Base-by-base conservation (phyloP, 2,797 vertebrate genomes). In the Gobionotothen gibberifrons region DNA sequence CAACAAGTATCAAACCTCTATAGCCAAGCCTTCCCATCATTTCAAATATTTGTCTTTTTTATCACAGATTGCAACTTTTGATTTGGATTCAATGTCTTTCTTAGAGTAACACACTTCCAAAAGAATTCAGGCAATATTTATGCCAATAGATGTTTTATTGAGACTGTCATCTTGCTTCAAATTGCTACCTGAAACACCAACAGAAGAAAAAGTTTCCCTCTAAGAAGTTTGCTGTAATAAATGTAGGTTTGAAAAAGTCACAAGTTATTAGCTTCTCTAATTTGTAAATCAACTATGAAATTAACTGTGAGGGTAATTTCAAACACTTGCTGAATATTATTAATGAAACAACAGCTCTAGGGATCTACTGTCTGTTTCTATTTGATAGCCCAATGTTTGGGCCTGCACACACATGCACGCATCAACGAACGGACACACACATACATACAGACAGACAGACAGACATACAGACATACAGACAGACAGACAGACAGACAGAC, bases 201-300 rank as follows among this genome's bases (percentile, higher is more conserved):
- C 42, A 55, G 39, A 46, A 29, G 12, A 53, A 61, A 4, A 63
- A 69, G 15, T 52, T 51, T 58, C 68, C 78, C 21, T 59, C 66
- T 79, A 58, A 17, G 68, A 43, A 52, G 62, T 71, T 64, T 68
- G 32, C 39, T 60, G 6, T 0, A 3, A 61, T 69, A 62, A 22
- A 57, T 78, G 57, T 42, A 44, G 22, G 54, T 82, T 76, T 16
- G 10, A 63, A 82, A 29, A 72, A 72, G 43, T 65, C 48, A 55
- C n/a, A 67, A 59, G 57, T 69, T 80, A 75, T 74, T 70, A 77
- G 71, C 69, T 56, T 58, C 68, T 81, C 14, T 78, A 79, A 83
- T 84, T 72, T 81, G 40, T 66, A 72, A 80, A 79, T 83, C 59
- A 69, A 55, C 74, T 86, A 72, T 83, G 72, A 86, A 86, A 89